These are phyloP conservation scores for Acrossocheilus wenchowensis DNA, from an alignment of 2,797 vertebrate species.

Conservation along the genomic window DNA sequence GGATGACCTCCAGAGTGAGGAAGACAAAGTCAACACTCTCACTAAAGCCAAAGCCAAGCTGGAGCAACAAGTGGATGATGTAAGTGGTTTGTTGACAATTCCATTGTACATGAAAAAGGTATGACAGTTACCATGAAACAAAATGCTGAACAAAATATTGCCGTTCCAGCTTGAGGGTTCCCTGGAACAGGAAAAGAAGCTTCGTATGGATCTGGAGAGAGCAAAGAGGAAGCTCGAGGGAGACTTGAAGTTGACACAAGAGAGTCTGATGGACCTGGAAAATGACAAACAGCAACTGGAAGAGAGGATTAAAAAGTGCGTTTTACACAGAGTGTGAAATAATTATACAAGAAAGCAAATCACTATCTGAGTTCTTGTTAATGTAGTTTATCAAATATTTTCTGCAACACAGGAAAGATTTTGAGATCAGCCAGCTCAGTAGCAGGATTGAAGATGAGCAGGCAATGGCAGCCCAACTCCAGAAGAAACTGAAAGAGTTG, in stretches of 20 bases:
- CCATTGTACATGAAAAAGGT: neutral
- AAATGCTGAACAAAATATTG: neutral
- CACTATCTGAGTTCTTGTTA: neutral
- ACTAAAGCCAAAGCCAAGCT: conserved; percentile 83
- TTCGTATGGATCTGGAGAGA: conserved; percentile 84
- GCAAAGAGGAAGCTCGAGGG: conserved; percentile 83
- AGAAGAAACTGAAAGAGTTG: conserved; percentile 87
- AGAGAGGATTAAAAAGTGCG: conserved; percentile 82
- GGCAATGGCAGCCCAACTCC: conserved; percentile 77
- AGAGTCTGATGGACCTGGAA: conserved; percentile 84
- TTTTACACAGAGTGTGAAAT: neutral
- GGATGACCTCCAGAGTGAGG: conserved; percentile 83
- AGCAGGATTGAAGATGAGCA: conserved; percentile 86
- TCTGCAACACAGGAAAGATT: conserved; percentile 84
- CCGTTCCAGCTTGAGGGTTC: conserved; percentile 78
- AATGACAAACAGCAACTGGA: conserved; percentile 82
- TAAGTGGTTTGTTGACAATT: conserved; percentile 56
- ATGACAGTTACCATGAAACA: neutral
- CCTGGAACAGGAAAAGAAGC: conserved; percentile 85
- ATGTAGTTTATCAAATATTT: conserved; percentile 44
- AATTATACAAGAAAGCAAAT: neutral
- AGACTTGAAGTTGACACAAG: conserved; percentile 79
- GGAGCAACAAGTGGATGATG: conserved; percentile 82
- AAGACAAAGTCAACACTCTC: conserved; percentile 83
- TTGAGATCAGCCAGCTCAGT: conserved; percentile 82